Percentiles rank a stretch among this genome's conserved stretches.
Conservation (phyloP, 1,140 invertebrate genomes). For the Scylla paramamosain region DNA sequence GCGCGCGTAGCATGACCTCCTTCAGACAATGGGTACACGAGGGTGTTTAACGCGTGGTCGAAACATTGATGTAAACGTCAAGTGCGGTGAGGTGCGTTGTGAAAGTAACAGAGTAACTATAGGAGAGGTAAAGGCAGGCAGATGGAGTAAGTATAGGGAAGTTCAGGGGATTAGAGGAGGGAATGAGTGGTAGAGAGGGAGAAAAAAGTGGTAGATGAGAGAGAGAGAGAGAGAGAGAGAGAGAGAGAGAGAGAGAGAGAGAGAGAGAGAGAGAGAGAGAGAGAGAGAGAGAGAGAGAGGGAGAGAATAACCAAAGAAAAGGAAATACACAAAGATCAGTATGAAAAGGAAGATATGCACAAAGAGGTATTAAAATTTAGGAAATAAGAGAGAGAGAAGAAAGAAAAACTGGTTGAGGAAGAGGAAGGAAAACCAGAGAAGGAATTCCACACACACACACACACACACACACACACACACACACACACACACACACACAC, state of each 20-base stretch:
- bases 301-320: background rate
- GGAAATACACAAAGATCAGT: background rate
- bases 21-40: background rate
- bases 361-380: background rate
- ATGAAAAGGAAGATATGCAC: background rate
- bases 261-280: background rate
- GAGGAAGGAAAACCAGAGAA: too few species aligned
- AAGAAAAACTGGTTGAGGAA: background rate
- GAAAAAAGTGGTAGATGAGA: background rate
- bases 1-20: background rate
- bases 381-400: background rate
- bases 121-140: background rate
- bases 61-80: slow-evolving; percentile 13
- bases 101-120: background rate
- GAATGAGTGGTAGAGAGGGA: background rate
- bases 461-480: too few species aligned
- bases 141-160: background rate
- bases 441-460: too few species aligned
- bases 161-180: background rate
- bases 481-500: too few species aligned
- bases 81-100: background rate
- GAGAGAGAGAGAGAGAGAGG: too few species aligned
- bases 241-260: slow-evolving; percentile 5
- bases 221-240: background rate
- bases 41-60: background rate